Percentiles rank a stretch among this genome's conserved stretches.
These are phyloP conservation scores for Hypselothyrea guttata DNA, from an alignment of 2,888 invertebrate genomes.

Conservation along the genomic window DNA sequence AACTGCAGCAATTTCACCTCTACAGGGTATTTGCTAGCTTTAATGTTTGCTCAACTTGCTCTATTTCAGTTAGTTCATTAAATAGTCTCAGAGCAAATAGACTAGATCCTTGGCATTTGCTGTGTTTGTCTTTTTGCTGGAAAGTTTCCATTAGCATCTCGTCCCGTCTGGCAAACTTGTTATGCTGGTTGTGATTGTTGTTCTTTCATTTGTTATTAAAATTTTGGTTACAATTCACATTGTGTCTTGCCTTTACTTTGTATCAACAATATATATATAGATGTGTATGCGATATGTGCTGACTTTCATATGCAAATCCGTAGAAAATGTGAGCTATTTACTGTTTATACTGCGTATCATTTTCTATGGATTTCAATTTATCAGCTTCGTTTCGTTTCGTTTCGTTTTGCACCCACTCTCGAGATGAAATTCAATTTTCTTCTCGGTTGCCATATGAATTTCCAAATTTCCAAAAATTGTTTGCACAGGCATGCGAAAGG, in stretches of 20 bases:
- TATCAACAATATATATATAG: too few species aligned
- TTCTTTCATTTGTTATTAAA: constrained; percentile 19
- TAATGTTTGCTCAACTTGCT: too few species aligned
- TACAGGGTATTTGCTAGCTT: too few species aligned
- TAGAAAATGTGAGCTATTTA: constrained; percentile 32
- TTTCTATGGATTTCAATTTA: constrained; percentile 55
- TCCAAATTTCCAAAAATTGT: constrained; percentile 58
- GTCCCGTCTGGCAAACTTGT: not conserved
- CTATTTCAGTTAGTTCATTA: too few species aligned
- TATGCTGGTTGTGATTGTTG: too few species aligned
- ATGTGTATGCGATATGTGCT: constrained; percentile 9
- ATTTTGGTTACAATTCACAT: constrained; percentile 37
- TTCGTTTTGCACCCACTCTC: constrained; percentile 2
- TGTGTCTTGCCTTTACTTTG: constrained; percentile 14
- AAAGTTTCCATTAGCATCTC: not conserved
- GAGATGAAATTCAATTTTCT: constrained; percentile 52
- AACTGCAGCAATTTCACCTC: too few species aligned
- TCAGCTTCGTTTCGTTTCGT: constrained; percentile 16
- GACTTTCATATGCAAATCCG: constrained; percentile 47
- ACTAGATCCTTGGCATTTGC: too few species aligned
- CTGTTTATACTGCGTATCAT: constrained; percentile 59
- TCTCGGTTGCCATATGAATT: constrained; percentile 54
- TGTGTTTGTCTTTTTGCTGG: too few species aligned
- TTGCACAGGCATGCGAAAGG: constrained; percentile 15
- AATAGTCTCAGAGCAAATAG: too few species aligned